Percentiles rank a stretch among this genome's conserved stretches.
These are phyloP conservation scores for Ceratosolen solmsi DNA, from an alignment of 1,140 invertebrate species.

Conservation along the genomic window DNA sequence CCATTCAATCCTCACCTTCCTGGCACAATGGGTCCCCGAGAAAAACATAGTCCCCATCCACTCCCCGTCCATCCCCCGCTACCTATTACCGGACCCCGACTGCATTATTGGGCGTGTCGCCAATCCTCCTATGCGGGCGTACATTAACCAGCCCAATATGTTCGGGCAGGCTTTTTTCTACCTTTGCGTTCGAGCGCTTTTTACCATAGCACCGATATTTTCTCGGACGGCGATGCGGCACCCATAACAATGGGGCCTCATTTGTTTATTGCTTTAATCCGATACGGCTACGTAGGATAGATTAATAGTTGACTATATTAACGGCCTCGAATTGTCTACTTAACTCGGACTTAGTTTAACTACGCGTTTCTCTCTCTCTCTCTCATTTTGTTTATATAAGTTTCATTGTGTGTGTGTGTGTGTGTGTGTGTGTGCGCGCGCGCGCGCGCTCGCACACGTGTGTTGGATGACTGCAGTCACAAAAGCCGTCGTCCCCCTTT, in stretches of 20 bases:
- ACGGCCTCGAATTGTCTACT: not conserved
- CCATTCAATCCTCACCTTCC: not conserved
- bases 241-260: not conserved
- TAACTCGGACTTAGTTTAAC: no score
- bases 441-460: no score
- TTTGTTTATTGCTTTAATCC: slow-evolving; percentile 1
- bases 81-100: not conserved
- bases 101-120: not conserved
- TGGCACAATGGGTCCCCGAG: slow-evolving; percentile 6
- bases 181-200: not conserved
- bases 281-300: not conserved
- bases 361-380: no score
- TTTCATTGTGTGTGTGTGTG: no score
- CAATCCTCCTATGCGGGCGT: slow-evolving; percentile 22
- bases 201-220: not conserved
- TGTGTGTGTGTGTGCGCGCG: no score
- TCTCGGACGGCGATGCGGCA: no score
- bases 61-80: not conserved
- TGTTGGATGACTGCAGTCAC: no score
- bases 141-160: not conserved
- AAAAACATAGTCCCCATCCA: not conserved
- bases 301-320: not conserved
- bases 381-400: not conserved
- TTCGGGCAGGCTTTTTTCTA: not conserved
- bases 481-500: no score